Evolutionary conservation across 1,140 invertebrate species (phyloP).

Genomic region (Drosophila orosa): DNA sequence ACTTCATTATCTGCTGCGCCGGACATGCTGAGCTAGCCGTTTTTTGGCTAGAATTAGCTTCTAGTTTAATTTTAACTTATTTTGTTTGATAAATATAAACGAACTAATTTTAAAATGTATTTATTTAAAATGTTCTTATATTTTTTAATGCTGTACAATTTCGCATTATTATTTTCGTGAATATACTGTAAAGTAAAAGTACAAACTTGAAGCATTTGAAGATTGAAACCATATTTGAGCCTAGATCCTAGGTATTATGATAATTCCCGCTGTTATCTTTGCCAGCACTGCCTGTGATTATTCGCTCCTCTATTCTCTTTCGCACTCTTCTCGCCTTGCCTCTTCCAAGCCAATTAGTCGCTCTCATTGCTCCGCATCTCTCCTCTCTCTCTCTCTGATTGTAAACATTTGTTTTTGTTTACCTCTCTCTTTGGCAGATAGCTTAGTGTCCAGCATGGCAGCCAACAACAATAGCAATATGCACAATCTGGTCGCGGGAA

Average conservation of each 20-base stretch:
- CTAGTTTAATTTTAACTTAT: background rate
- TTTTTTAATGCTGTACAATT: too few relatives aligned
- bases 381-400: slow-evolving; percentile 11
- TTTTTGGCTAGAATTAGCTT: slow-evolving; percentile 21
- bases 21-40: slow-evolving; percentile 9
- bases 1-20: slow-evolving; percentile 43
- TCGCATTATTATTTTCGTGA: too few relatives aligned
- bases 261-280: background rate
- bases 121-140: too few relatives aligned
- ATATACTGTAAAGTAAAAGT: too few relatives aligned
- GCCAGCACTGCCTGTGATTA: slow-evolving; percentile 31
- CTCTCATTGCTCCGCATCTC: background rate
- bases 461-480: slow-evolving; percentile 75
- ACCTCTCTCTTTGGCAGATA: slow-evolving; percentile 39
- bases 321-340: background rate
- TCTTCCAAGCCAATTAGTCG: slow-evolving; percentile 19
- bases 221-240: too few relatives aligned
- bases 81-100: too few relatives aligned
- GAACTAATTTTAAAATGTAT: too few relatives aligned
- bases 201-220: too few relatives aligned
- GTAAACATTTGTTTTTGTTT: slow-evolving; percentile 56
- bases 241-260: too few relatives aligned
- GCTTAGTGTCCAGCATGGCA: slow-evolving; percentile 68
- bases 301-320: slow-evolving; percentile 2
- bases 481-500: slow-evolving; percentile 60